A percentile compares a stretch with the other conserved stretches of the same genome.
Evolutionary conservation across 2,797 vertebrate species (phyloP).

Genomic region (Tokudaia muenninki): DNA sequence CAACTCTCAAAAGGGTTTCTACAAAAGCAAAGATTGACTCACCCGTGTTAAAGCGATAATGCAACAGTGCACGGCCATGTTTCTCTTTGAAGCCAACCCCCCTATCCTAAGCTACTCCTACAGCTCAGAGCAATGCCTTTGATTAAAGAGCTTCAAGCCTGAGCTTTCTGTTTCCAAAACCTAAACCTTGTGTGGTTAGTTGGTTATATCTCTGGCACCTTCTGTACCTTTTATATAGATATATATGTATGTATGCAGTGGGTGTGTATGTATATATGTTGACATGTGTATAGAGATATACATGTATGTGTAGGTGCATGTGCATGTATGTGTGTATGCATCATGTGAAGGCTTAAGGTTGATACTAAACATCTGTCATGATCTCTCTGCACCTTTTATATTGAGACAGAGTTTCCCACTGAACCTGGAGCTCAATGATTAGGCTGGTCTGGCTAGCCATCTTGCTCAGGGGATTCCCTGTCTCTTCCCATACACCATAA

Average conservation of each 20-base stretch:
- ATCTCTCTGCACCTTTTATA: neutral
- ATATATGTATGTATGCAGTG: neutral
- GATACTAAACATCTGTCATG: neutral
- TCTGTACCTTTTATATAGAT: neutral
- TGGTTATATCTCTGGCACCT: neutral
- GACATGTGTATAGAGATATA: neutral
- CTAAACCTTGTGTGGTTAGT: neutral
- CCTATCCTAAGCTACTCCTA: neutral
- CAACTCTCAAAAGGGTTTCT: conserved; percentile 56
- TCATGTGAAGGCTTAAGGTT: neutral
- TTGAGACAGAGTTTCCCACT: neutral
- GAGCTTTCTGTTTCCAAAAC: conserved; percentile 17
- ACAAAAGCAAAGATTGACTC: conserved; percentile 62
- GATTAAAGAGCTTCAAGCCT: neutral
- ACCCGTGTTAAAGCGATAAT: neutral
- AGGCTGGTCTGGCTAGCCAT: neutral
- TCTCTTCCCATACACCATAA: neutral
- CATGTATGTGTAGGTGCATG: neutral
- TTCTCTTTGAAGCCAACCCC: conserved; percentile 38
- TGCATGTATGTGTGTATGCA: no score
- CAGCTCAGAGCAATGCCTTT: neutral
- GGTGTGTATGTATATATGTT: neutral
- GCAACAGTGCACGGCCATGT: neutral
- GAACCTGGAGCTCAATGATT: neutral
- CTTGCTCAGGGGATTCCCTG: neutral